Base-by-base conservation (phyloP, 2,797 vertebrate species). In the Borostomias antarcticus region DNA sequence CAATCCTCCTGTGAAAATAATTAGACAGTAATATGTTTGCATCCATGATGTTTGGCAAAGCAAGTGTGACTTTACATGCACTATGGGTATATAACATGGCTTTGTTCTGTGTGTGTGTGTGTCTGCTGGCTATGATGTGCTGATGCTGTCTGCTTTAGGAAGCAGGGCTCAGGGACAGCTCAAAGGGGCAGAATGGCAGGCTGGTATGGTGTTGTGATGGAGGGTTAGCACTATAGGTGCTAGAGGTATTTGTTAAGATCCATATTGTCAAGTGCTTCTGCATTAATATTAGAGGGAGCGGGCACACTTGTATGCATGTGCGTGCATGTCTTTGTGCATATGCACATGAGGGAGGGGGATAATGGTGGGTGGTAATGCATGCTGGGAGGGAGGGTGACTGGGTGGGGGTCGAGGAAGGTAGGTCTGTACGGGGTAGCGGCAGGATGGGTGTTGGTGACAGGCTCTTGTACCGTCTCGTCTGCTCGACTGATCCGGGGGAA, bases 401-500 rank as follows among this genome's bases (percentile, higher is more conserved):
- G 59, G 68, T 58, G 35, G 69, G 25, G 21, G 21, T 30, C 80
- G 79, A 68, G 51, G 70, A 76, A 25, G 57, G 35, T 61, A 61
- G 77, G 68, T 79, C 58, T 64, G 77, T 48, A 66, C 67, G 76
- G 77, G 80, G 79, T 69, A 74, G 86, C 77, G 73, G 71, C 79
- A 82, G 75, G 68, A 85, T 76, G 73, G 77, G 85, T 81, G 84
- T 88, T 83, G 83, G 83, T 87, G 86, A 86, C 87, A 81, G 78
- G 9, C 82, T 85, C 83, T 80, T 80, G 82, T 84, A 82, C 76
- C 48, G 87, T 90, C 87, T 89, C 79, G 75, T 88, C 85, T 89
- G 85, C 89, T 83, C 74, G 82, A 85, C 78, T 89, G 89, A 86
- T 90, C 87, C 79, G 53, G 64, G 83, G 86, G 89, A 91, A 93